These are phyloP conservation scores for Echinarachnius parma DNA, from an alignment of 53 echinoderm and acorn worm species.

Conservation along the genomic window DNA sequence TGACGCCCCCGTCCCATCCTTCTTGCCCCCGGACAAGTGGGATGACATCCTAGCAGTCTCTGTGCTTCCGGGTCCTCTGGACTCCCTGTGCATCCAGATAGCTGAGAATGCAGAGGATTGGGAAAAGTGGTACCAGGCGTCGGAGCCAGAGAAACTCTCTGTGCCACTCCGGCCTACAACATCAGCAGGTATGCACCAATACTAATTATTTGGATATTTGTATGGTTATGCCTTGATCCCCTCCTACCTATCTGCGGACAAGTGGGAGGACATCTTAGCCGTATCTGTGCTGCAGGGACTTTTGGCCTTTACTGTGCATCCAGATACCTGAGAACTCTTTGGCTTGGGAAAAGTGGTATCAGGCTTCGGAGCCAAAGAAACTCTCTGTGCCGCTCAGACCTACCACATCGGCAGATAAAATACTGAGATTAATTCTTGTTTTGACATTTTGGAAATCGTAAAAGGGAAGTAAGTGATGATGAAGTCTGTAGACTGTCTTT, in stretches of 20 bases:
- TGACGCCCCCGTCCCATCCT: constrained; percentile 65
- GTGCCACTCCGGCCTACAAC: constrained; percentile 64
- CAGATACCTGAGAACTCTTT: constrained; percentile 65
- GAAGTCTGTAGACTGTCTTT: too few relatives aligned
- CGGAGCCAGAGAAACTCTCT: constrained; percentile 68
- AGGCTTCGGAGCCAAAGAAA: constrained; percentile 58
- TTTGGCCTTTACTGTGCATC: constrained; percentile 73
- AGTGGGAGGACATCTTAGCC: constrained; percentile 95
- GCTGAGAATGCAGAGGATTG: constrained; percentile 72
- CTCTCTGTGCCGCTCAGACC: constrained; percentile 62
- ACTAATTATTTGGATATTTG: too few relatives aligned
- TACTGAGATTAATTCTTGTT: too few relatives aligned
- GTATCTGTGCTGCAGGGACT: constrained; percentile 91
- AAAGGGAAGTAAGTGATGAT: too few relatives aligned
- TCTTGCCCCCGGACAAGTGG: constrained; percentile 81
- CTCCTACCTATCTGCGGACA: constrained; percentile 63
- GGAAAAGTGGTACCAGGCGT: constrained; percentile 79
- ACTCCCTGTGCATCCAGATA: constrained; percentile 85
- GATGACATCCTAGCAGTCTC: constrained; percentile 92
- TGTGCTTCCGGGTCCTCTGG: constrained; percentile 90
- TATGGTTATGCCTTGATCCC: constrained; percentile 67
- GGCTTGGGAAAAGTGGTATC: constrained; percentile 79
- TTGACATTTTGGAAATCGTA: too few relatives aligned
- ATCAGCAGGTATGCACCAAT: constrained; percentile 12
- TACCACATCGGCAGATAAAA: constrained; percentile 21